A percentile compares a stretch with the other conserved stretches of the same genome.
phyloP scores from a whole-genome alignment of 2,797 vertebrate species.

The Pantherophis alleghaniensis region DNA sequence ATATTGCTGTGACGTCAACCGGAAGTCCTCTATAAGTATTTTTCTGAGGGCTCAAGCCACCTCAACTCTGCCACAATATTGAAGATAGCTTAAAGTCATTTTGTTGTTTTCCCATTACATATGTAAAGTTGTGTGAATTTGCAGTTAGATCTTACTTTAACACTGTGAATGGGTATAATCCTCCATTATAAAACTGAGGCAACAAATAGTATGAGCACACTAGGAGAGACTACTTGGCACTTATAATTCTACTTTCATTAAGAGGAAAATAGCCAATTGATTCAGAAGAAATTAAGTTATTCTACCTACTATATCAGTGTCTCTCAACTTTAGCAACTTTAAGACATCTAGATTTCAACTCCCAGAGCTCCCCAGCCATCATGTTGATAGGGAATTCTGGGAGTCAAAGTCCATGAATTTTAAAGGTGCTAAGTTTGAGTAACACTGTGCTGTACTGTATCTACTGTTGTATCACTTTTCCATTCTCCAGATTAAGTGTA shows the following conservation, averaged over 20 bases:
- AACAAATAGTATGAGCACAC: background rate
- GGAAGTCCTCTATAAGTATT: background rate
- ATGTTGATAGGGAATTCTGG: no score
- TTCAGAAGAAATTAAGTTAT: background rate
- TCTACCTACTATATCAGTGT: no score
- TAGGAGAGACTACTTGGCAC: background rate
- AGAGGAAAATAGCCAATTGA: background rate
- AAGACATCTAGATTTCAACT: no score
- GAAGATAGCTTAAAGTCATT: background rate
- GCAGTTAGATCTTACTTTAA: background rate
- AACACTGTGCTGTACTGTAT: no score
- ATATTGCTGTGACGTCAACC: no score
- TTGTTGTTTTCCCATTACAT: background rate
- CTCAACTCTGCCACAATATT: background rate
- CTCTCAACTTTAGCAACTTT: no score
- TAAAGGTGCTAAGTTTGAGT: no score
- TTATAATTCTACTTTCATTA: background rate
- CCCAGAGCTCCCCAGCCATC: no score
- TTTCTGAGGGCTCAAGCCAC: background rate
- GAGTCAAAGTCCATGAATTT: no score
- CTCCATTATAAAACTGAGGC: background rate
- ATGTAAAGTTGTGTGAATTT: background rate
- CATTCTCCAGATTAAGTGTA: background rate
- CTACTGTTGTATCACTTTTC: background rate
- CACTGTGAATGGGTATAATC: background rate